Base-by-base conservation (phyloP, 2,888 invertebrate species). In the Acanthosoma haemorrhoidale region DNA sequence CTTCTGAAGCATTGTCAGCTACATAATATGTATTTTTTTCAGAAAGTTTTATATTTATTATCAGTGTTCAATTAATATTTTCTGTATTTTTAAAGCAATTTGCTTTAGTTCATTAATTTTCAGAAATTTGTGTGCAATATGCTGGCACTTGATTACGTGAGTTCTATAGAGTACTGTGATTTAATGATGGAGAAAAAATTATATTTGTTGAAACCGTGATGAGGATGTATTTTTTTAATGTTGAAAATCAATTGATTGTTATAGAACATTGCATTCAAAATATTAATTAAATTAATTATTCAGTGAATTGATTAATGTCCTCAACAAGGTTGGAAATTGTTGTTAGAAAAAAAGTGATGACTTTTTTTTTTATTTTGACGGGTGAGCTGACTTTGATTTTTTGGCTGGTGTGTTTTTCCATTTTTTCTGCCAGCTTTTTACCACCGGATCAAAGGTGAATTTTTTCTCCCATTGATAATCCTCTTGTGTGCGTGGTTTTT, bases 311-410 rank as follows among this genome's bases (percentile, higher is more conserved):
- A 8, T n/a, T 58, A 5, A 25, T 38, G 13, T 63, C 39, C 63
- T 63, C 63, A 63, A 63, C 63, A 63, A 38, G 63, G 60, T 60
- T 60, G 32, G 16, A 21, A 43, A 43, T 21, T 15, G 18, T 63
- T 41, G 9, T 11, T 39, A 15, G 9, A 63, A 61, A 39, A 39
- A 39, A 63, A 63, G 63, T 63, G 38, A 39, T 63, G n/a, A 36
- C n/a, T 63, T 63, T 66, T 66, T 66, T 18, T 66, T 51, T 66
- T 25, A 51, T 66, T 66, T 66, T 51, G 39, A 68, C 68, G 68
- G 68, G 68, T 68, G 68, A 68, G 68, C 57, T 68, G 68, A 68
- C 68, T 57, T 66, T 66, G 68, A 68, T 68, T 68, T 66, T 63
- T 68, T 58, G 38, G 68, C 68, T 68, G 68, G 68, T 73, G 59